phyloP scores from a whole-genome alignment of 2,797 vertebrate genomes.

The Sternarchorhynchus goeldii region DNA sequence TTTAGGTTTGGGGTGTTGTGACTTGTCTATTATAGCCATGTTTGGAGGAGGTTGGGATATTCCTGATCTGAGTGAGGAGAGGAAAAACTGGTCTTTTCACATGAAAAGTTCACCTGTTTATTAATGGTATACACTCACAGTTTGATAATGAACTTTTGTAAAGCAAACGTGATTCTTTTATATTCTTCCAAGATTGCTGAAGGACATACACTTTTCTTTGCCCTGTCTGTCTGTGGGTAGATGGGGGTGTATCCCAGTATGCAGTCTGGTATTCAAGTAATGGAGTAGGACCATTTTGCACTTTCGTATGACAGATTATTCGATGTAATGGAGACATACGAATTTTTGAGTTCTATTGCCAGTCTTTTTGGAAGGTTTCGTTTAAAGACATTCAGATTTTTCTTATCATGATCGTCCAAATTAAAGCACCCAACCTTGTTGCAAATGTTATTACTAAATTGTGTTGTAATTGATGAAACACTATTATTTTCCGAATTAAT shows the following conservation, averaged over 20 bases:
- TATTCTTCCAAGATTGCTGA: constrained; percentile 64
- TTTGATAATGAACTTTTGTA: constrained; percentile 64
- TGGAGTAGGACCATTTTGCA: constrained; percentile 50
- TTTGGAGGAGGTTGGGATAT: constrained; percentile 70
- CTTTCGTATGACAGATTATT: constrained; percentile 49
- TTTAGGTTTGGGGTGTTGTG: background rate
- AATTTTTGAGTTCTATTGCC: constrained; percentile 78
- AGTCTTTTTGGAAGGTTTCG: constrained; percentile 43
- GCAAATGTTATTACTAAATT: constrained; percentile 35
- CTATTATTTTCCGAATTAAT: constrained; percentile 81
- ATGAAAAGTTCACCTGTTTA: constrained; percentile 24
- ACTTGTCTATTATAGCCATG: constrained; percentile 70
- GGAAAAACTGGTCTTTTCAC: constrained; percentile 25
- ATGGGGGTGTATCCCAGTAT: constrained; percentile 42
- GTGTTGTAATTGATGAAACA: constrained; percentile 76
- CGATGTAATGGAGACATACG: constrained; percentile 33
- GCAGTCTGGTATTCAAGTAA: constrained; percentile 44
- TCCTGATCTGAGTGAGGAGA: constrained; percentile 43
- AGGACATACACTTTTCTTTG: constrained; percentile 58
- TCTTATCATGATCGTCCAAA: constrained; percentile 17
- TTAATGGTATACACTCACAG: constrained; percentile 65
- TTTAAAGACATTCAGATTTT: constrained; percentile 23
- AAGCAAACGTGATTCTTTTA: constrained; percentile 57
- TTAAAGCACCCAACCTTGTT: constrained; percentile 6
- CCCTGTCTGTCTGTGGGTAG: constrained; percentile 55